phyloP scores from a whole-genome alignment of 2,888 invertebrate genomes.

The Microplitis manilae region DNA sequence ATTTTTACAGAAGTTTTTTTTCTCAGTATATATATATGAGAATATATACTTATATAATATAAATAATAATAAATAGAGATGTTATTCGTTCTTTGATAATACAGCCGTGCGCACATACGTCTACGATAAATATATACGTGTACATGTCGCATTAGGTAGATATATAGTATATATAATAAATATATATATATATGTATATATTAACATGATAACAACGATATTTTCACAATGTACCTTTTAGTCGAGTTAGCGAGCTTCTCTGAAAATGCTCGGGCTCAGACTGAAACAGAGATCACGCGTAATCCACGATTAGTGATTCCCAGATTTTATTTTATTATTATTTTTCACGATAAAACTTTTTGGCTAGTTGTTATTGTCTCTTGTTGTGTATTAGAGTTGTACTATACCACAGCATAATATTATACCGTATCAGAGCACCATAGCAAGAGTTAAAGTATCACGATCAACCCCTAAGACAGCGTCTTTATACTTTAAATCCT shows the following conservation, averaged over 20 bases:
- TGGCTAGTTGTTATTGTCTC: neutral
- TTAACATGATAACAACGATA: conserved; percentile 64
- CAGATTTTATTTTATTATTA: conserved; percentile 17
- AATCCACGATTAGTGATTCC: conserved; percentile 63
- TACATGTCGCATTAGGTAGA: conserved; percentile 49
- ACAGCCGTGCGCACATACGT: conserved; percentile 56
- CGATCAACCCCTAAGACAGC: neutral
- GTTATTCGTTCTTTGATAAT: conserved; percentile 15
- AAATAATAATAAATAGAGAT: conserved; percentile 47
- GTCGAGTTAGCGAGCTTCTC: conserved; percentile 71
- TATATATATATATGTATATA: neutral
- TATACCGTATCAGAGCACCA: conserved; percentile 11
- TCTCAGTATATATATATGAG: neutral
- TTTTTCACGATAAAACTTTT: conserved; percentile 1
- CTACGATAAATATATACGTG: conserved; percentile 43
- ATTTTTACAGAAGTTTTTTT: no score
- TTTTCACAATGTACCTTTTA: conserved; percentile 70
- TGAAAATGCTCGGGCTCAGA: conserved; percentile 70
- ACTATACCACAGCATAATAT: neutral
- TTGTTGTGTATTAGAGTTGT: neutral
- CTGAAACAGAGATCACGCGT: conserved; percentile 72
- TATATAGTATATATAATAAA: conserved; percentile 50
- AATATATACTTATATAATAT: conserved; percentile 46
- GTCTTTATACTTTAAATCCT: neutral
- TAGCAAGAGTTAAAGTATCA: neutral